Evolutionary conservation across 2,113 vertebrate genomes (phyloP).

Genomic region (Bos javanicus): DNA sequence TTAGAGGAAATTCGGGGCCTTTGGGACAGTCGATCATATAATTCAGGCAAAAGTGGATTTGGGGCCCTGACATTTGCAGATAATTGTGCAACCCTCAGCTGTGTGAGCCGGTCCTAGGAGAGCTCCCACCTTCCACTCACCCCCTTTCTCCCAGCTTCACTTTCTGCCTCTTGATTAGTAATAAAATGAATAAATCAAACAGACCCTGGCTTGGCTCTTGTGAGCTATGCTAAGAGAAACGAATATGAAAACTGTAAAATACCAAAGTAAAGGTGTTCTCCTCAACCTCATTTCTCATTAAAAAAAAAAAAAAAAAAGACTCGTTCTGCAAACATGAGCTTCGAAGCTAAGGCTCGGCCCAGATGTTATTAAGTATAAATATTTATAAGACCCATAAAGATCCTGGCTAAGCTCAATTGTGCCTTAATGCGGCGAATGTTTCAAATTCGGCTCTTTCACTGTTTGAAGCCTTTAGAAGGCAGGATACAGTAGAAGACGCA

Average conservation of each 20-base stretch:
- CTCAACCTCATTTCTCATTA: neutral
- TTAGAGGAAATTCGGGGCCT: conserved; percentile 58
- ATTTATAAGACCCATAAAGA: conserved; percentile 71
- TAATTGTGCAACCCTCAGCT: conserved; percentile 63
- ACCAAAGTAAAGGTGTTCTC: neutral
- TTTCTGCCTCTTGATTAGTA: conserved; percentile 28
- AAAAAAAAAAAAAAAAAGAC: neutral
- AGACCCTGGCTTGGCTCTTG: neutral
- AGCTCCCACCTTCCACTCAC: neutral
- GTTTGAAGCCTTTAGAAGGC: conserved; percentile 29
- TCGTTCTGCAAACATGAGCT: conserved; percentile 32
- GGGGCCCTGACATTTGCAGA: conserved; percentile 53
- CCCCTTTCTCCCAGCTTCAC: neutral
- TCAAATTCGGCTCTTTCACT: conserved; percentile 36
- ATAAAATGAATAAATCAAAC: conserved; percentile 57
- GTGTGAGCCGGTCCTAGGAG: neutral
- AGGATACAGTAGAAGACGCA: conserved; percentile 36
- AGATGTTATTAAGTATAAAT: conserved; percentile 75
- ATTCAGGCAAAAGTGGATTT: conserved; percentile 45
- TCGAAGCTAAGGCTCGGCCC: conserved; percentile 36
- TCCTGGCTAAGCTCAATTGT: conserved; percentile 63
- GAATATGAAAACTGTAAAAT: conserved; percentile 19
- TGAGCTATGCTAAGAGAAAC: conserved; percentile 14
- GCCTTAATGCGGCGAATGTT: conserved; percentile 66
- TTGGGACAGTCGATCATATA: conserved; percentile 48